Percentiles rank a stretch among this genome's conserved stretches.
phyloP scores from a whole-genome alignment of 2,888 invertebrate genomes.

The Polydrusus cervinus region DNA sequence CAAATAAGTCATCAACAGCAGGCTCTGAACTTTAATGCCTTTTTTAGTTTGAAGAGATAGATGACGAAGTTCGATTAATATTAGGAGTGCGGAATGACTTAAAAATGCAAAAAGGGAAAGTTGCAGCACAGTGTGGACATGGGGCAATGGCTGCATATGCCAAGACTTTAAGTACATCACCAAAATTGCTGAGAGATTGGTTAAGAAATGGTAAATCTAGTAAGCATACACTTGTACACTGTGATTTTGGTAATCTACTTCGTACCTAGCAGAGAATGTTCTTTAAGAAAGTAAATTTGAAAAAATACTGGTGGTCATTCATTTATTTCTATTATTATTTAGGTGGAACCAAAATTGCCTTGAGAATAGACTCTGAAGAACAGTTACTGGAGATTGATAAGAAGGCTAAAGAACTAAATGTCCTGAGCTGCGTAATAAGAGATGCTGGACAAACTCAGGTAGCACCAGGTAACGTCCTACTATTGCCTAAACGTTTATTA shows the following conservation, averaged over 20 bases:
- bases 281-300: too few species aligned
- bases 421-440: conserved; percentile 83
- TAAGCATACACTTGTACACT: conserved; percentile 18
- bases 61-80: conserved; percentile 85
- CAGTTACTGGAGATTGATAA: conserved; percentile 81
- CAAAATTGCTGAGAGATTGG: conserved; percentile 78
- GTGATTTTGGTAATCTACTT: neutral
- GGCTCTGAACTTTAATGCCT: neutral
- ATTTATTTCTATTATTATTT: conserved; percentile 49
- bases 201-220: conserved; percentile 61
- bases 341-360: conserved; percentile 90
- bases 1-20: too few species aligned
- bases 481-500: neutral
- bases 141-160: conserved; percentile 93
- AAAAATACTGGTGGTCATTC: too few species aligned
- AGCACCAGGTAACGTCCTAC: conserved; percentile 76
- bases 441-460: conserved; percentile 97
- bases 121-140: conserved; percentile 95
- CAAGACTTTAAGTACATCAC: conserved; percentile 77
- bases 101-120: conserved; percentile 96
- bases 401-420: conserved; percentile 80
- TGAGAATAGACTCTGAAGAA: conserved; percentile 85
- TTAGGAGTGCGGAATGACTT: conserved; percentile 91
- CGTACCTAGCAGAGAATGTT: too few species aligned
- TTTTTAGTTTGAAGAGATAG: conserved; percentile 64